phyloP scores from a whole-genome alignment of 2,888 invertebrate genomes.

The Plusia festucae region DNA sequence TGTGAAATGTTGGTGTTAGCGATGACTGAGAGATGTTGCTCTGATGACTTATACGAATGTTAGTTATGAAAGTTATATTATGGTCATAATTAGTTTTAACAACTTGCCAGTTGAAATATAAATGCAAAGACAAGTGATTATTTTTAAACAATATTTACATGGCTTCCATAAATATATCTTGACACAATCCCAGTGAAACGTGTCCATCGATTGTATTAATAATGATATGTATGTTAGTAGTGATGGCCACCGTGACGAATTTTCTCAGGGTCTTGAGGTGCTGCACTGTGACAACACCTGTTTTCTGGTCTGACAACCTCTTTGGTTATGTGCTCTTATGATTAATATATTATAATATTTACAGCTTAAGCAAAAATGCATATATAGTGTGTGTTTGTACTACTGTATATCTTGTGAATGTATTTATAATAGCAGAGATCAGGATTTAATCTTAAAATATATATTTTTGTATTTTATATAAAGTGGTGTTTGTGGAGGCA shows the following conservation, averaged over 20 bases:
- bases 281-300: not conserved
- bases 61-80: conserved; percentile 6
- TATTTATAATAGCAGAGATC: not conserved
- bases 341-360: conserved; percentile 9
- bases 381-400: not conserved
- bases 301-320: not conserved
- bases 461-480: too few species aligned
- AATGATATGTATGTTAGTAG: conserved; percentile 24
- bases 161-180: not conserved
- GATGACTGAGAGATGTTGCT: conserved; percentile 42
- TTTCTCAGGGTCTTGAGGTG: not conserved
- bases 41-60: conserved; percentile 12
- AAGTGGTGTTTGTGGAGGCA: too few species aligned
- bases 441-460: too few species aligned
- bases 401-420: not conserved
- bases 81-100: conserved; percentile 8
- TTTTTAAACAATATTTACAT: not conserved
- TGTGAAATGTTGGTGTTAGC: conserved; percentile 12
- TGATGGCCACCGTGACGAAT: not conserved
- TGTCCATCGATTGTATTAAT: conserved; percentile 13
- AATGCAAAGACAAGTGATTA: not conserved
- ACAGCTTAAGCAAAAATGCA: conserved; percentile 40
- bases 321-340: not conserved
- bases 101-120: conserved; percentile 8
- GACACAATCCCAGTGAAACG: conserved; percentile 16